phyloP scores from a whole-genome alignment of 1,140 invertebrate genomes.

The Ericerus pela region DNA sequence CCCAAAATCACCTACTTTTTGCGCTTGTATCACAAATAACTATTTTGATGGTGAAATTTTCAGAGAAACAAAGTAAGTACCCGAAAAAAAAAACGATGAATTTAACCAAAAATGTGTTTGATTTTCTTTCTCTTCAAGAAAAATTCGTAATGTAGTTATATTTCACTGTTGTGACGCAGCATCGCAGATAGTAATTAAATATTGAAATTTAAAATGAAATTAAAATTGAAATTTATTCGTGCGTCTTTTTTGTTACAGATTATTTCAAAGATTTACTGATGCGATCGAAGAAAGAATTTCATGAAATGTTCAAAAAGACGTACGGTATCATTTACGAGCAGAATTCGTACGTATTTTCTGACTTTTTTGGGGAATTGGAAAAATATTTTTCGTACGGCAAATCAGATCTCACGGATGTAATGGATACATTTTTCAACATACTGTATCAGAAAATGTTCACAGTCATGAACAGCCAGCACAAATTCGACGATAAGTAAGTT shows the following conservation, averaged over 20 bases:
- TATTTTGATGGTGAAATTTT: too few relatives aligned
- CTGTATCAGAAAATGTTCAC: constrained; percentile 94
- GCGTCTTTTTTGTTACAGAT: constrained; percentile 41
- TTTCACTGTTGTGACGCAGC: too few relatives aligned
- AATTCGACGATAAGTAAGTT: constrained; percentile 67
- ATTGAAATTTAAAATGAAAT: too few relatives aligned
- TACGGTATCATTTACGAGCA: constrained; percentile 91
- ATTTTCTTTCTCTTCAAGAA: too few relatives aligned
- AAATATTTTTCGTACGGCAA: constrained; percentile 72
- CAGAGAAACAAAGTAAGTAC: too few relatives aligned
- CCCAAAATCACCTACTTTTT: too few relatives aligned
- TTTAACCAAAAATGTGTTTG: too few relatives aligned
- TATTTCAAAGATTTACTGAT: constrained; percentile 72
- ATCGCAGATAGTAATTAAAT: too few relatives aligned
- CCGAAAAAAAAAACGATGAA: too few relatives aligned
- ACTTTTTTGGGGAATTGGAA: constrained; percentile 79
- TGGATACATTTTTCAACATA: constrained; percentile 84
- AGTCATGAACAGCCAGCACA: constrained; percentile 79
- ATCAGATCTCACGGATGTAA: constrained; percentile 63
- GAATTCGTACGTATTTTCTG: constrained; percentile 80
- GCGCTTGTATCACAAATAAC: too few relatives aligned
- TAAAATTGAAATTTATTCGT: too few relatives aligned
- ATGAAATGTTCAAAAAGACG: constrained; percentile 85
- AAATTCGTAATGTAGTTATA: too few relatives aligned
- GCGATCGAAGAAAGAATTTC: constrained; percentile 68